These are phyloP conservation scores for Bambusicola thoracicus DNA, from an alignment of 2,113 vertebrate species.

Conservation along the genomic window DNA sequence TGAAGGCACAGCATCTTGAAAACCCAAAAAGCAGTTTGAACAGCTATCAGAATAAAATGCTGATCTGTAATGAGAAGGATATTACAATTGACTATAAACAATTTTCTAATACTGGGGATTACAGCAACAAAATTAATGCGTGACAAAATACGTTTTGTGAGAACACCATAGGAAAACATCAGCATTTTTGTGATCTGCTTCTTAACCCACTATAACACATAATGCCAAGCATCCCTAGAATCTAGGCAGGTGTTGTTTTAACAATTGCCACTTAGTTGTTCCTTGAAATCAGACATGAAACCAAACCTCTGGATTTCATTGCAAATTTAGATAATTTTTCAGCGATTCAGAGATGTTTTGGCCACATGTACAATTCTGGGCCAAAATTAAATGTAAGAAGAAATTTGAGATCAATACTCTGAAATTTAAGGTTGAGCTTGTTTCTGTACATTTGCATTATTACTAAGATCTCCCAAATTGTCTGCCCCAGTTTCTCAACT, in stretches of 20 bases:
- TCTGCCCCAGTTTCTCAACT: background rate
- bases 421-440: background rate
- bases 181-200: background rate
- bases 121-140: constrained; percentile 4
- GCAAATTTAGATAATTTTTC: background rate
- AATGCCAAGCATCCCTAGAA: background rate
- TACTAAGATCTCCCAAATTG: background rate
- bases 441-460: background rate
- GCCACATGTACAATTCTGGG: background rate
- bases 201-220: background rate
- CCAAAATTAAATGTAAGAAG: background rate
- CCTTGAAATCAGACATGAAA: background rate
- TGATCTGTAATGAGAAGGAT: background rate
- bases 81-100: constrained; percentile 21
- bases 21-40: constrained; percentile 45
- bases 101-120: constrained; percentile 20
- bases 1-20: constrained; percentile 36
- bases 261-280: background rate
- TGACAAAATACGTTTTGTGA: background rate
- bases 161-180: background rate
- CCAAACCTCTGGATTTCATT: background rate
- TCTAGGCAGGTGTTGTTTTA: background rate
- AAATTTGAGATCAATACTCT: background rate
- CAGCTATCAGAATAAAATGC: constrained; percentile 4
- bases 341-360: background rate